Evolutionary conservation across 1,140 invertebrate genomes (phyloP), one percentile per base, ranked within the genome.

Genomic region (Littorina saxatilis): DNA sequence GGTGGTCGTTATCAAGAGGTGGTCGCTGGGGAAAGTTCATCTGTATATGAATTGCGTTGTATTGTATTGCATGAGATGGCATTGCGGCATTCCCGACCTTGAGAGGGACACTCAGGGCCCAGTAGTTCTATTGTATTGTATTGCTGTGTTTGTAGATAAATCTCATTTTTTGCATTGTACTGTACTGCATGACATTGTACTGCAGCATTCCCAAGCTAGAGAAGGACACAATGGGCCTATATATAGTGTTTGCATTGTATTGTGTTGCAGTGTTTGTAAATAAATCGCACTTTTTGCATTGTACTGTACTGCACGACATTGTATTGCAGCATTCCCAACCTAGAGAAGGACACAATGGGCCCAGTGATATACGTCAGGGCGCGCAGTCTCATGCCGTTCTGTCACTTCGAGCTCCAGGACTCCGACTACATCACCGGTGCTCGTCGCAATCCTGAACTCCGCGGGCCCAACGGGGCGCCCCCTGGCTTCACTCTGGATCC

Each of bases 321-420:
- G n/a, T 13, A 23, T 73, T 85, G 32, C 81, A 92, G 91, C 37
- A 89, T 93, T 61, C 85, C 91, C 11, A 91, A 91, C 83, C 85
- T 93, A 43, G 90, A 91, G 70, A 88, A 88, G 58, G 84, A 82
- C 20, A 82, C 86, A 15, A 86, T 89, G 52, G 90, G 89, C 9
- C 92, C 91, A 61, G 88, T 89, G 29, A 84, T 93, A 47, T 85
- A 86, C 17, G 32, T 93, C 29, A 90, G 87, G 72, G 92, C 88
- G 0, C 87, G 89, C 52, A 91, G 91, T 74, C 73, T 92, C 52
- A 89, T 92, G 88, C 92, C 92, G 0, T 92, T 91, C 81, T 93
- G 92, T 81, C 92, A 93, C 82, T 92, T 93, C 90, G 92, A 93
- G 66, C 83, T 93, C 37, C 88, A 90, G 70, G 90, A 92, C 78